phyloP scores from a whole-genome alignment of 1,140 invertebrate species.

The Solen grandis region DNA sequence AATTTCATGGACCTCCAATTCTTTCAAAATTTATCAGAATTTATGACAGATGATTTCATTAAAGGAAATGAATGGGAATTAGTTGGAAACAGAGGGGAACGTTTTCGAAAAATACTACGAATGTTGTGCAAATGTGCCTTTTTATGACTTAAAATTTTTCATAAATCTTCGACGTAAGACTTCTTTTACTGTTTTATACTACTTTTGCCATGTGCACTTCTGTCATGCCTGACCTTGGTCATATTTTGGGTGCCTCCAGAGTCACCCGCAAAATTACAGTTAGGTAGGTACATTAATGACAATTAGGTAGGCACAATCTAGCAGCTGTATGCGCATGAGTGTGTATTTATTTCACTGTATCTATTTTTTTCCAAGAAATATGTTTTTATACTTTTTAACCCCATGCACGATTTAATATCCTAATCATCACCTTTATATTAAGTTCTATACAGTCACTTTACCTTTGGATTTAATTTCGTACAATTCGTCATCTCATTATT shows the following conservation, averaged over 20 bases:
- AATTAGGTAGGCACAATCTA: no score
- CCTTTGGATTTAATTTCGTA: no score
- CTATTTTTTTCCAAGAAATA: no score
- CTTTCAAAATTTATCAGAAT: slow-evolving; percentile 6
- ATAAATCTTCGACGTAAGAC: slow-evolving; percentile 73
- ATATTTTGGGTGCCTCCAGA: slow-evolving; percentile 81
- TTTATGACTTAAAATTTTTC: slow-evolving; percentile 77
- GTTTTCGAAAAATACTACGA: slow-evolving; percentile 73
- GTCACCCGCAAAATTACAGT: slow-evolving; percentile 80
- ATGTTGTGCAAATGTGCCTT: slow-evolving; percentile 76
- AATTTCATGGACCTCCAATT: slow-evolving; percentile 85
- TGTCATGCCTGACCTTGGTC: slow-evolving; percentile 77
- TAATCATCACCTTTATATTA: no score
- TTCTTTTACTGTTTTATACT: slow-evolving; percentile 79
- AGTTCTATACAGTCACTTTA: no score
- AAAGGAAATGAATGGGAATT: slow-evolving; percentile 79
- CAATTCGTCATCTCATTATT: no score
- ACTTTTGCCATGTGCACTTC: slow-evolving; percentile 77
- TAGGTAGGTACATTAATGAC: slow-evolving; percentile 72
- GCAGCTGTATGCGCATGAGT: background rate
- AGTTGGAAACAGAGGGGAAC: slow-evolving; percentile 62
- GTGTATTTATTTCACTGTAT: background rate
- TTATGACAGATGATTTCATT: slow-evolving; percentile 71
- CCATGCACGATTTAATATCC: no score
- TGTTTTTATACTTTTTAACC: background rate